Evolutionary conservation across 2,888 invertebrate genomes (phyloP).

Genomic region (Odontomyia ornata): DNA sequence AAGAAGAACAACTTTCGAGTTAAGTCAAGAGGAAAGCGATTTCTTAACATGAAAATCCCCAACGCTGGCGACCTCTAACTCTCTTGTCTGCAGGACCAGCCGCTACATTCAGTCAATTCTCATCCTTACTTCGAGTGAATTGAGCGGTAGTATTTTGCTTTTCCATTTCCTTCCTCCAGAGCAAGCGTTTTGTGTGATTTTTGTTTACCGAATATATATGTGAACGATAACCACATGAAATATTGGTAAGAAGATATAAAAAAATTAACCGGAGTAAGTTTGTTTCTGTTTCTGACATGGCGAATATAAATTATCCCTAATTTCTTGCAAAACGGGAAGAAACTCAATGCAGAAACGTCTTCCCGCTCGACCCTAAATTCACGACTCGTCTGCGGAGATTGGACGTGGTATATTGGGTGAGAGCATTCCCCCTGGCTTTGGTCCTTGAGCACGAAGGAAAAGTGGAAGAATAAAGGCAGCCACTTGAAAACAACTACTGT

Average conservation of each 20-base stretch:
- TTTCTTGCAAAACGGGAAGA: slow-evolving; percentile 40
- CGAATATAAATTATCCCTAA: slow-evolving; percentile 48
- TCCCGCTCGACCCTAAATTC: neutral
- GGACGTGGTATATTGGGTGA: neutral
- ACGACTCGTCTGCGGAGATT: neutral
- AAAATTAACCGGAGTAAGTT: slow-evolving; percentile 48
- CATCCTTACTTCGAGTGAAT: neutral
- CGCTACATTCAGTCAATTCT: neutral
- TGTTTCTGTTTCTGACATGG: slow-evolving; percentile 49
- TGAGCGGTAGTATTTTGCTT: neutral
- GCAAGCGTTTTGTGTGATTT: slow-evolving; percentile 28
- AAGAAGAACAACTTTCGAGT: neutral
- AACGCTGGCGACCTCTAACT: neutral
- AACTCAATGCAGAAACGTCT: slow-evolving; percentile 26
- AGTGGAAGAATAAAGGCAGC: slow-evolving; percentile 11
- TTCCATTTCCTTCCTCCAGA: neutral
- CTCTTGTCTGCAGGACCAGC: neutral
- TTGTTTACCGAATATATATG: slow-evolving; percentile 34
- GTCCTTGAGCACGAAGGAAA: slow-evolving; percentile 12
- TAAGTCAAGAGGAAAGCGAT: slow-evolving; percentile 36
- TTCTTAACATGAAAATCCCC: slow-evolving; percentile 22
- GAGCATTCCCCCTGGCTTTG: neutral
- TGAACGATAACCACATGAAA: slow-evolving; percentile 50
- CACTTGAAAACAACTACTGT: slow-evolving; percentile 35
- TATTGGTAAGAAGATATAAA: slow-evolving; percentile 48